Evolutionary conservation across 2,113 vertebrate genomes (phyloP), one percentile per base, ranked within the genome.

Genomic region (Tauraco erythrolophus): DNA sequence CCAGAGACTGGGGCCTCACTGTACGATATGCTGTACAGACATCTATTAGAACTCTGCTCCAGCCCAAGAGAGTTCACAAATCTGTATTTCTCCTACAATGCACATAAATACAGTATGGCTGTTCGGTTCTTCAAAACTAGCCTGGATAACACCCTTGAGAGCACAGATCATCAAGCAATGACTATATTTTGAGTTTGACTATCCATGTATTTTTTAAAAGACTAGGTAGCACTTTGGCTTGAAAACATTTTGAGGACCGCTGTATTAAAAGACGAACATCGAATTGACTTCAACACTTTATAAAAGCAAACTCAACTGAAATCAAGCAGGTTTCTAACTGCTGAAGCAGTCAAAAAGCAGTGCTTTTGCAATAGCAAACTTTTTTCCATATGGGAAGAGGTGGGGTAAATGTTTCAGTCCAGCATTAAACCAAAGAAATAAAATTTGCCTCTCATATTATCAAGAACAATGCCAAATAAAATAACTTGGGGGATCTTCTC

Each of bases 1-100:
- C 28, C 51, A 79, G 65, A 92, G 65, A 60, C 53, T 72, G 94
- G 89, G 95, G 91, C 91, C 83, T 57, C 89, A 71, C 65, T 75
- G 28, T 68, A 94, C 23, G 65, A 91, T 84, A 74, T 12, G 51
- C 80, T 89, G 35, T 81, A 84, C 65, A 94, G 86, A 89, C 57
- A 89, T 81, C 89, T 94, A 60, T 79, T 92, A 91, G 37, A 89
- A 89, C 53, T 89, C 53, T 27, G 84, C 35, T 95, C 45, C 22
- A 79, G 22, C 88, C 53, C 76, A 84, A 50, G 81, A 89, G 80
- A 95, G 77, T 92, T 95, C 37, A 76, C 77, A 89, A 92, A 96
- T 68, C 88, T 92, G 39, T 78, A 71, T 71, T 89, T 87, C 80
- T 96, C 69, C 80, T 95, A 60, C 1, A 5, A 87, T 75, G 74